Evolutionary conservation across 2,113 vertebrate species (phyloP).

Genomic region (Mormyrus iriodes): DNA sequence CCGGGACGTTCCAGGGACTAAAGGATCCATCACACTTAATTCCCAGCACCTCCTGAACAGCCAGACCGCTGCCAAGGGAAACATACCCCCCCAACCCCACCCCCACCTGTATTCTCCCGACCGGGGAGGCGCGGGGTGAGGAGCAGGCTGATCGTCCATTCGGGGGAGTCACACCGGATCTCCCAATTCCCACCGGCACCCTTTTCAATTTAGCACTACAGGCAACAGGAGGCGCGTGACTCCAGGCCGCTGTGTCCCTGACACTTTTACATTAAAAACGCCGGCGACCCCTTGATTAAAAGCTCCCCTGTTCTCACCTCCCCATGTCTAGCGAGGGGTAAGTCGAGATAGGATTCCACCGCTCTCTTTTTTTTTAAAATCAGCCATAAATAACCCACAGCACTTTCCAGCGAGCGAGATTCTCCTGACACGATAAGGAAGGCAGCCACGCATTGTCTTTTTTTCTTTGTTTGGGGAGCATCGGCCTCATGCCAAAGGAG

Average conservation of each 20-base stretch:
- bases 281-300: constrained; percentile 52
- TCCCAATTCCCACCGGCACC: constrained; percentile 53
- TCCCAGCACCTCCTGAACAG: not conserved
- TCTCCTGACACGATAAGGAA: constrained; percentile 60
- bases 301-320: constrained; percentile 32
- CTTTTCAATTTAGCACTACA: constrained; percentile 63
- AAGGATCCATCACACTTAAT: not conserved
- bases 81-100: not conserved
- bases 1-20: not conserved
- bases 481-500: constrained; percentile 47
- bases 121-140: constrained; percentile 22
- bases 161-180: constrained; percentile 32
- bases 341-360: constrained; percentile 54
- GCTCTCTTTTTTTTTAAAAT: constrained; percentile 38
- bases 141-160: constrained; percentile 50
- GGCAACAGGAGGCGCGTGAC: constrained; percentile 50
- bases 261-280: constrained; percentile 58
- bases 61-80: not conserved
- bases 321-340: constrained; percentile 37
- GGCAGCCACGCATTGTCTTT: constrained; percentile 47
- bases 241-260: constrained; percentile 47
- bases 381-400: constrained; percentile 58
- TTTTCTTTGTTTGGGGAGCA: constrained; percentile 44
- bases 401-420: constrained; percentile 55
- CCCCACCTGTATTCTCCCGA: not conserved